phyloP scores from a whole-genome alignment of 2,797 vertebrate species.

The Lithobates pipiens region DNA sequence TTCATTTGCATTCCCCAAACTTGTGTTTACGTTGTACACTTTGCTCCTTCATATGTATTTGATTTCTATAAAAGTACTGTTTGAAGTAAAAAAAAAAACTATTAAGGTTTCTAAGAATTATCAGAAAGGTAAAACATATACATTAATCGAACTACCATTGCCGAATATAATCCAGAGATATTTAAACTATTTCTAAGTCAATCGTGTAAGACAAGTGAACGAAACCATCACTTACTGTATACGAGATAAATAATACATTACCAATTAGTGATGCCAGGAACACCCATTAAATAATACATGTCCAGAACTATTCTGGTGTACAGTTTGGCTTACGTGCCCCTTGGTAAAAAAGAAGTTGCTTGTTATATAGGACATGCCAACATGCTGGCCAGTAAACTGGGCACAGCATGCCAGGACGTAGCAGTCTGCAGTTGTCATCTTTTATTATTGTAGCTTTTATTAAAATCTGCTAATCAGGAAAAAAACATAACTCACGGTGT shows the following conservation, averaged over 20 bases:
- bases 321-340: constrained; percentile 28
- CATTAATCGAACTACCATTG: background rate
- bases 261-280: constrained; percentile 60
- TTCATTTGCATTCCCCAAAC: no score
- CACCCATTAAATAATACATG: constrained; percentile 61
- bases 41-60: no score
- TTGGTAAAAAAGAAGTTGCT: constrained; percentile 23
- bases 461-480: background rate
- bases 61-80: no score
- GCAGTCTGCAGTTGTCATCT: constrained; percentile 10
- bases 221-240: constrained; percentile 56
- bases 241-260: constrained; percentile 59
- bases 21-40: no score
- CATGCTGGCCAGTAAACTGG: constrained; percentile 28
- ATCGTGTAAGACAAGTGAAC: constrained; percentile 43
- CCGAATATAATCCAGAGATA: background rate
- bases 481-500: background rate
- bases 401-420: constrained; percentile 1
- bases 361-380: constrained; percentile 29
- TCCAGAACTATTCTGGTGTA: constrained; percentile 42
- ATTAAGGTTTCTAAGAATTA: background rate
- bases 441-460: background rate
- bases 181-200: constrained; percentile 13
- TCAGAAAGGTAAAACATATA: background rate
- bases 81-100: background rate